phyloP scores from a whole-genome alignment of 2,888 invertebrate species.

The Cybosia mesomella region DNA sequence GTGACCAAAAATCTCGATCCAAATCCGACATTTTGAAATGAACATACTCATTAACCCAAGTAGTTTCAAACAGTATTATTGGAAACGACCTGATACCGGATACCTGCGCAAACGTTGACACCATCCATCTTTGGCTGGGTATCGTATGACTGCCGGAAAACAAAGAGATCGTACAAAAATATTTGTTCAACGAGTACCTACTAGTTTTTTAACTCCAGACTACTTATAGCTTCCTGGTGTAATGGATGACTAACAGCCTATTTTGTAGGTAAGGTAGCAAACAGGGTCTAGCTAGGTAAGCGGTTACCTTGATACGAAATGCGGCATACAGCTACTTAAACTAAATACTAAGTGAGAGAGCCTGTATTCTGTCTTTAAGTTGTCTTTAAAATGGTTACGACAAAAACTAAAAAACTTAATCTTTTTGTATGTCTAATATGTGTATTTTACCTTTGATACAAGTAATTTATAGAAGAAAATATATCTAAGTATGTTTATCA shows the following conservation, averaged over 20 bases:
- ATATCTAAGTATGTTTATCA: too few species aligned
- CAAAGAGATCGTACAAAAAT: conserved; percentile 24
- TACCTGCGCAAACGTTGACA: conserved; percentile 45
- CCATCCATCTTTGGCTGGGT: conserved; percentile 31
- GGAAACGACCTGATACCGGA: conserved; percentile 22
- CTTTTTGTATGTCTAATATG: too few species aligned
- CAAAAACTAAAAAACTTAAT: too few species aligned
- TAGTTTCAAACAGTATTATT: conserved; percentile 23
- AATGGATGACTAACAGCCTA: not conserved
- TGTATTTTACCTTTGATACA: too few species aligned
- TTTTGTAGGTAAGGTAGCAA: not conserved
- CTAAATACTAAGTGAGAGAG: not conserved
- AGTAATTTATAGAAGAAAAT: too few species aligned
- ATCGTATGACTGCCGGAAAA: conserved; percentile 44
- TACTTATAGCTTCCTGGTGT: conserved; percentile 63
- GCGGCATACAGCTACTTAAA: not conserved
- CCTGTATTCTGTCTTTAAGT: too few species aligned
- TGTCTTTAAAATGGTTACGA: too few species aligned
- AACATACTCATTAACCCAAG: conserved; percentile 6
- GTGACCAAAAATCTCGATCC: too few species aligned
- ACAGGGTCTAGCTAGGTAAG: not conserved
- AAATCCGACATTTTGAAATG: not conserved
- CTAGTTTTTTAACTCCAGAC: conserved; percentile 29
- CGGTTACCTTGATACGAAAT: not conserved
- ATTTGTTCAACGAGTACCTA: conserved; percentile 21